Conservation (phyloP, 2,888 invertebrate species). For the Pseudoips prasinana region DNA sequence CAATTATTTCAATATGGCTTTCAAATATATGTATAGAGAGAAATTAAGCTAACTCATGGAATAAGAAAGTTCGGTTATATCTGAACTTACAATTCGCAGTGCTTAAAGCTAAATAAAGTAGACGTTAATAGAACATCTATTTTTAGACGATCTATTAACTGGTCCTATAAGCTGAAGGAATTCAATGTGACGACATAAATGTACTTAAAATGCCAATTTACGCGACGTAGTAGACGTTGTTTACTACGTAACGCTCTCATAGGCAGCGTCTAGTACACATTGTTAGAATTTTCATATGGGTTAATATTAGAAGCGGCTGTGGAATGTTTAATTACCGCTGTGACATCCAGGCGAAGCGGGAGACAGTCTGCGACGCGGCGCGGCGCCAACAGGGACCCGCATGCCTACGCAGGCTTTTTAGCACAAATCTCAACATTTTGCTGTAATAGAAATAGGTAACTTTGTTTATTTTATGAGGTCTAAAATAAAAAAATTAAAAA, state of each 20-base stretch:
- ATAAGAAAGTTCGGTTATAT: no score
- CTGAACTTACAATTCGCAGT: no score
- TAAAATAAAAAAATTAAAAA: no score
- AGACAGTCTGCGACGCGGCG: conserved; percentile 34
- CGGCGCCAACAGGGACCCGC: conserved; percentile 33
- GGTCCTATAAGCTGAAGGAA: conserved; percentile 18
- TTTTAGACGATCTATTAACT: no score
- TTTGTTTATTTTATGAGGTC: no score
- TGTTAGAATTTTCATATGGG: conserved; percentile 72
- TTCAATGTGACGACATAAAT: conserved; percentile 26
- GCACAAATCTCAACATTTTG: conserved; percentile 17
- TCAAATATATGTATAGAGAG: no score
- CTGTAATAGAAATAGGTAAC: no score
- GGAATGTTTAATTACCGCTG: conserved; percentile 74
- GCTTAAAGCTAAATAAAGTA: no score
- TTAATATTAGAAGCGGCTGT: conserved; percentile 61
- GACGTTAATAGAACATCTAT: no score
- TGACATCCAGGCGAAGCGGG: conserved; percentile 53
- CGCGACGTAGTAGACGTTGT: conserved; percentile 7
- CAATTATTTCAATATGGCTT: no score
- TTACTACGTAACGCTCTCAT: conserved; percentile 44
- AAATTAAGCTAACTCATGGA: no score
- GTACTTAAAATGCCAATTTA: conserved; percentile 28
- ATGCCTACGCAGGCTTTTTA: conserved; percentile 30
- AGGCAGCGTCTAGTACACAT: conserved; percentile 56